Conservation (phyloP, 2,888 invertebrate species). For the Dynastes maya region DNA sequence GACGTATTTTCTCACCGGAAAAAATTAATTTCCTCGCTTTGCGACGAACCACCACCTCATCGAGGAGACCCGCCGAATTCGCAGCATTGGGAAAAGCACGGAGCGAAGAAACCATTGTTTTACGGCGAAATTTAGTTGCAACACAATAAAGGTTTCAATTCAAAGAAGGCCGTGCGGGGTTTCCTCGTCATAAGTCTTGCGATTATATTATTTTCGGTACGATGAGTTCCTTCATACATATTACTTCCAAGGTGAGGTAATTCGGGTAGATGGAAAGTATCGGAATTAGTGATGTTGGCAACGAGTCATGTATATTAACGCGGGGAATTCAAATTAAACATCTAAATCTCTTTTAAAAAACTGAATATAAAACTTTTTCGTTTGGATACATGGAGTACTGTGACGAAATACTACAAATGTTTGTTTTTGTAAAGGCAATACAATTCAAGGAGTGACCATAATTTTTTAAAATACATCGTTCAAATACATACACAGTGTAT, state of each 20-base stretch:
- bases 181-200: conserved; percentile 6
- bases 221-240: neutral
- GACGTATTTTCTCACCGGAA: conserved; percentile 22
- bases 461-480: no score
- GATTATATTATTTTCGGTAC: conserved; percentile 1
- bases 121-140: conserved; percentile 28
- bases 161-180: conserved; percentile 4
- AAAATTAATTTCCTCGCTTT: conserved; percentile 5
- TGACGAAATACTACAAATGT: no score
- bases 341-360: no score
- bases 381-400: no score
- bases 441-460: no score
- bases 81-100: neutral
- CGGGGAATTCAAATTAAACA: no score
- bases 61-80: neutral
- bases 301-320: no score
- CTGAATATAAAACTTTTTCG: no score
- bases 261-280: neutral
- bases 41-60: neutral
- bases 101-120: neutral
- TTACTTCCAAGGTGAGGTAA: neutral
- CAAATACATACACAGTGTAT: no score
- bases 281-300: no score
- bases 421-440: no score
- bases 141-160: conserved; percentile 26